Percentiles rank a stretch among this genome's conserved stretches.
Evolutionary conservation across 2,888 invertebrate genomes (phyloP).

Genomic region (Scrobipalpa atriplicella): DNA sequence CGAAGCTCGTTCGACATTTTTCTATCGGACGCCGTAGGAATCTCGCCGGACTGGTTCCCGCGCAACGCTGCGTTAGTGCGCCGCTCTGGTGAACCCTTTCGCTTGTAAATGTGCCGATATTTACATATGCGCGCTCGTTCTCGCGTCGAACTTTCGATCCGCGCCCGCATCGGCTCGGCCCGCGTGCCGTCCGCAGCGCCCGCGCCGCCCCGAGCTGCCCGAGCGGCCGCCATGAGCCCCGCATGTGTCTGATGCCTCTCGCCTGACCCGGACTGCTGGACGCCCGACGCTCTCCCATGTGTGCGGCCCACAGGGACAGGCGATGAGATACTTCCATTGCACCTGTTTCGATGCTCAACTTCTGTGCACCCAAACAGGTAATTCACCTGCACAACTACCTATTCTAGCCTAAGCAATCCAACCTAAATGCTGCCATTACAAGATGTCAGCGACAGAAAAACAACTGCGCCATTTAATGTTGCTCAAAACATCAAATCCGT

Average conservation of each 20-base stretch:
- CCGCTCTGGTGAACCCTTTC: slow-evolving; percentile 83
- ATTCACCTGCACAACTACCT: neutral
- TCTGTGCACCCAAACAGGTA: slow-evolving; percentile 28
- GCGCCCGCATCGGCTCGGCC: slow-evolving; percentile 65
- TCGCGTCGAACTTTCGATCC: slow-evolving; percentile 82
- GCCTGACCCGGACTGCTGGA: slow-evolving; percentile 20
- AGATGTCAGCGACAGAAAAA: neutral
- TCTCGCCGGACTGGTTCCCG: slow-evolving; percentile 86
- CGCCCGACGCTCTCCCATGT: slow-evolving; percentile 8
- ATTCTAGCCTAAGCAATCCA: neutral
- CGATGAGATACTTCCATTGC: slow-evolving; percentile 27
- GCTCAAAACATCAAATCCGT: too few relatives aligned
- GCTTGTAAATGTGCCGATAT: slow-evolving; percentile 83
- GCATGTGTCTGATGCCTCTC: slow-evolving; percentile 58
- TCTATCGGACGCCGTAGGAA: slow-evolving; percentile 84
- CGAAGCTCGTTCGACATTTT: slow-evolving; percentile 81
- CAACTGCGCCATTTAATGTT: neutral
- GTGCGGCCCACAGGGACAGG: slow-evolving; percentile 23
- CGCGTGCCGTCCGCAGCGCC: slow-evolving; percentile 51
- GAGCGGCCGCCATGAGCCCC: slow-evolving; percentile 71
- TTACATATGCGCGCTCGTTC: slow-evolving; percentile 81
- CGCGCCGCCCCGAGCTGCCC: slow-evolving; percentile 59
- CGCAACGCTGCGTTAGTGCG: slow-evolving; percentile 81
- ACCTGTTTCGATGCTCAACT: slow-evolving; percentile 27
- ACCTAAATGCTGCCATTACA: neutral